phyloP scores from a whole-genome alignment of 2,113 vertebrate species.

The Oncorhynchus keta region DNA sequence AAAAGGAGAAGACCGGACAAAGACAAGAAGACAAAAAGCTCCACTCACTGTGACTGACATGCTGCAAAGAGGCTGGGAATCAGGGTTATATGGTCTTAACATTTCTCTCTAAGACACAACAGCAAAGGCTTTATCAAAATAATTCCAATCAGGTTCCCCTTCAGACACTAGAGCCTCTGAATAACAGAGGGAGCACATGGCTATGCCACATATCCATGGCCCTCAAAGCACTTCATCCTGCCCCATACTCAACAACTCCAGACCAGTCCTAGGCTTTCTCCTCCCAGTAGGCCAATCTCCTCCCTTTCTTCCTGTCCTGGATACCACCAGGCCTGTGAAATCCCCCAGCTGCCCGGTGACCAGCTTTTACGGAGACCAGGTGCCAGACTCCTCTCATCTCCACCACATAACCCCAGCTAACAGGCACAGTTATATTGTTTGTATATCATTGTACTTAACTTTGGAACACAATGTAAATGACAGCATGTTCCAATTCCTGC shows the following conservation, averaged over 20 bases:
- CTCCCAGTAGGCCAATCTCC: conserved; percentile 28
- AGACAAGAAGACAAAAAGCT: background rate
- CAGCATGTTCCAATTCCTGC: too few relatives aligned
- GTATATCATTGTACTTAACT: too few relatives aligned
- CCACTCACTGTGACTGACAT: background rate
- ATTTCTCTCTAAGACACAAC: too few relatives aligned
- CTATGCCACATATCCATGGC: conserved; percentile 28
- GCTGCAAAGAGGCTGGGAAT: too few relatives aligned
- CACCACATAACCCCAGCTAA: conserved; percentile 59
- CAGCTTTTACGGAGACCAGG: conserved; percentile 66
- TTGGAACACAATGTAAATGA: too few relatives aligned
- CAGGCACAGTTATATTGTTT: background rate
- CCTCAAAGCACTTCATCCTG: conserved; percentile 22
- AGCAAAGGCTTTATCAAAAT: background rate
- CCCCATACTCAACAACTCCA: conserved; percentile 33
- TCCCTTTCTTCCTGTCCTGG: conserved; percentile 52
- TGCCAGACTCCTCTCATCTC: too few relatives aligned
- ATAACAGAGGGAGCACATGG: conserved; percentile 9
- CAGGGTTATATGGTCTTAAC: too few relatives aligned
- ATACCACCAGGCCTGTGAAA: conserved; percentile 55
- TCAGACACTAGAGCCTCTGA: background rate
- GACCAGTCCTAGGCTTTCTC: conserved; percentile 14
- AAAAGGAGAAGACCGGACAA: background rate
- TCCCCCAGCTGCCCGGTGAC: conserved; percentile 55
- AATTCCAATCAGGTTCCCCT: background rate